Evolutionary conservation across 2,797 vertebrate species (phyloP), one percentile per base, ranked within the genome.

Genomic region (Gadopsis marmoratus): DNA sequence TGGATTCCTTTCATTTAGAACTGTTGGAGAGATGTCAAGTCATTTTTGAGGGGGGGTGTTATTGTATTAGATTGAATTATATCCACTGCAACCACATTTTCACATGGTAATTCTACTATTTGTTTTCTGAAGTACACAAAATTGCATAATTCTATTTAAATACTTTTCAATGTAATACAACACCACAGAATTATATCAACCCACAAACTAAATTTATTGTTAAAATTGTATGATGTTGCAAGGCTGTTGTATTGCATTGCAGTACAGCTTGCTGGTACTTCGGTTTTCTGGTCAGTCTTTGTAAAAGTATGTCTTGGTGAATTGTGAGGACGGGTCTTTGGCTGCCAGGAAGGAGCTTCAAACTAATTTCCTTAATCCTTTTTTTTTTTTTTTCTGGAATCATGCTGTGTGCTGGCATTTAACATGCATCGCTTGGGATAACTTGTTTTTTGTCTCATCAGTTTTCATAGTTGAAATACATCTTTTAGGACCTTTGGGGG

Each of bases 271-370:
- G 51, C 29, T 59, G 50, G 41, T 66, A 16, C 78, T 70, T 74
- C 29, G 76, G 60, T 86, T 91, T 89, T 91, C 91, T 92, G 93
- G 91, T 92, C 91, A 92, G 74, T 90, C 88, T 67, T 80, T 90
- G 82, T 82, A 66, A 71, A 76, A 43, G 2, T 85, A 10, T 78
- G 59, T 72, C 73, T 54, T 78, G 29, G 17, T 82, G 75, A 67
- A 50, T 43, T 81, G 54, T 84, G 54, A 79, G 31, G 39, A 50
- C 9, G 6, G 10, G 17, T 47, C 31, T 82, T 53, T 59, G 37
- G 31, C 62, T 55, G 68, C 59, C 37, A 74, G 60, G 33, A 48
- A 54, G 70, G 31, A 50, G 56, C 64, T 79, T 79, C 2, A 81
- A 63, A 88, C 87, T 89, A 86, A 81, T 86, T 61, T 39, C 50